Conservation (phyloP, 2,797 vertebrate genomes). For the Bucorvus abyssinicus region DNA sequence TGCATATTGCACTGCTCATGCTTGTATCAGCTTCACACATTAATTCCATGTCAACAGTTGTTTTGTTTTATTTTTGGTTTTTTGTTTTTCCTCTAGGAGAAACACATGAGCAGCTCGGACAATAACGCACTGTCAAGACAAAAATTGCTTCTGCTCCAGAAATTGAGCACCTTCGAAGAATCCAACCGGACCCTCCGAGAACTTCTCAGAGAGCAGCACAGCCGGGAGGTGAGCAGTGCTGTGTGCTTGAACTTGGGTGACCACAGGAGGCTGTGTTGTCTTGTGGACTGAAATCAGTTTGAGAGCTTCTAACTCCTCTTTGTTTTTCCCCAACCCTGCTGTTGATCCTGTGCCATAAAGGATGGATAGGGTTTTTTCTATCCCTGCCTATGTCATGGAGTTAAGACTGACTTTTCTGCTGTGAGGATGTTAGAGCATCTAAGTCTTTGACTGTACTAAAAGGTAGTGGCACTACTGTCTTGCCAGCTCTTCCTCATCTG, state of each 20-base stretch:
- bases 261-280: neutral
- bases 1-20: neutral
- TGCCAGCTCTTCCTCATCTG: neutral
- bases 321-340: neutral
- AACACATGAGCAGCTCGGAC: conserved; percentile 82
- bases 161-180: conserved; percentile 87
- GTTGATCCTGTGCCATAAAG: neutral
- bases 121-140: conserved; percentile 80
- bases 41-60: neutral
- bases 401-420: neutral
- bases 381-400: neutral
- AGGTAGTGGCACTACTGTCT: neutral
- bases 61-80: neutral
- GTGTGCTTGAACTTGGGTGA: neutral
- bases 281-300: neutral
- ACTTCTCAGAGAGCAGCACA: conserved; percentile 85
- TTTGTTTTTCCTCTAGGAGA: conserved; percentile 67
- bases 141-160: conserved; percentile 88
- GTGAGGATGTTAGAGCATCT: neutral
- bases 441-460: neutral
- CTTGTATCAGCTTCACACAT: neutral
- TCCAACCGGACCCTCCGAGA: conserved; percentile 85
- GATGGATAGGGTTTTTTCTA: neutral
- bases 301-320: neutral
- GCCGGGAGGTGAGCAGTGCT: conserved; percentile 79